Conservation (phyloP, 2,113 vertebrate species). For the Protobothrops mucrosquamatus region DNA sequence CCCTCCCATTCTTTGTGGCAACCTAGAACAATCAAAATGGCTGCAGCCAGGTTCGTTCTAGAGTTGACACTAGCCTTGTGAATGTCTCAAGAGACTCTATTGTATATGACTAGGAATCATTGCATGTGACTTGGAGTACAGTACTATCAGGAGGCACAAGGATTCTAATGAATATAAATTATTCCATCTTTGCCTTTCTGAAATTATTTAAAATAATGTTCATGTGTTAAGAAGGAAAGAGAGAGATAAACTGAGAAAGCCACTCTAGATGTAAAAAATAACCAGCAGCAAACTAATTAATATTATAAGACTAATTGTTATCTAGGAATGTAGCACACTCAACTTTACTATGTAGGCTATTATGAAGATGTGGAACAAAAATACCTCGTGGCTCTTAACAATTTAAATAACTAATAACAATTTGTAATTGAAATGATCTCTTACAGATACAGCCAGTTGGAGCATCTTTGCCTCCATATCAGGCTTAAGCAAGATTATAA, state of each 20-base stretch:
- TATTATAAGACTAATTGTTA: slow-evolving; percentile 60
- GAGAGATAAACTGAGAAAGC: neutral
- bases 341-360: slow-evolving; percentile 48
- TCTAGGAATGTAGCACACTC: slow-evolving; percentile 43
- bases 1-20: too few relatives aligned
- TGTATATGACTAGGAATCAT: neutral
- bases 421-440: slow-evolving; percentile 57
- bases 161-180: slow-evolving; percentile 34
- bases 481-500: slow-evolving; percentile 29
- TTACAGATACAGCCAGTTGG: slow-evolving; percentile 39
- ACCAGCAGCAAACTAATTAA: slow-evolving; percentile 63
- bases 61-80: neutral
- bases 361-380: slow-evolving; percentile 52
- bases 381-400: slow-evolving; percentile 63
- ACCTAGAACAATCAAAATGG: too few relatives aligned
- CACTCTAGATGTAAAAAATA: slow-evolving; percentile 48
- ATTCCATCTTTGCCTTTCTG: neutral
- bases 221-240: slow-evolving; percentile 59
- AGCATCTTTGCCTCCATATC: slow-evolving; percentile 36
- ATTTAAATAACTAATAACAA: slow-evolving; percentile 69
- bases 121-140: neutral
- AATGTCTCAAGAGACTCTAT: neutral
- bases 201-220: slow-evolving; percentile 59
- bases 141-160: slow-evolving; percentile 53
- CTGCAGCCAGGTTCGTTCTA: too few relatives aligned